Evolutionary conservation across 30 jellyfish, hydroid and myxozoan genomes (phyloP).

Genomic region (Aurelia sp.): DNA sequence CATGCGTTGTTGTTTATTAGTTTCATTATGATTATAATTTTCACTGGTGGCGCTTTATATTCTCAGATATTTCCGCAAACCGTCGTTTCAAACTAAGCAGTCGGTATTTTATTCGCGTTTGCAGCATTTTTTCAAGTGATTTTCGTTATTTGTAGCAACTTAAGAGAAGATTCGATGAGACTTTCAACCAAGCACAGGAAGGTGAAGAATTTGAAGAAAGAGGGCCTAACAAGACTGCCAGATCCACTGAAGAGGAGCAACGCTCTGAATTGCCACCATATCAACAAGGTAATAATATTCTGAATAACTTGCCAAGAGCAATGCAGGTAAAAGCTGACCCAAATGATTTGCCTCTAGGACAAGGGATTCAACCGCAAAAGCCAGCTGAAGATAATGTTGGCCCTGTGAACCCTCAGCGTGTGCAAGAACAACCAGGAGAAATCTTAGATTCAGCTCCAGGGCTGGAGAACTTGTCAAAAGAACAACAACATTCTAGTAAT

Average conservation of each 20-base stretch:
- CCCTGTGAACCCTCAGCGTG: neutral
- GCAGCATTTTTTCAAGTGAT: neutral
- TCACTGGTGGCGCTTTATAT: constrained; percentile 12
- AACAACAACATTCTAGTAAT: neutral
- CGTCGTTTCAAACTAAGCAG: neutral
- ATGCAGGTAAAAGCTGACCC: constrained; percentile 58
- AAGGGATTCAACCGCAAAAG: constrained; percentile 14
- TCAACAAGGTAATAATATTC: constrained; percentile 43
- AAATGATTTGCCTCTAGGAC: constrained; percentile 31
- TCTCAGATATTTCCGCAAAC: neutral
- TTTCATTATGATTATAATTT: constrained; percentile 2
- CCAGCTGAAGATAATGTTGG: constrained; percentile 37
- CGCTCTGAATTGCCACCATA: constrained; percentile 51
- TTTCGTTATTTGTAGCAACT: constrained; percentile 44
- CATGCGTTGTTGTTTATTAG: constrained; percentile 15
- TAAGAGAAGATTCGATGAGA: constrained; percentile 71
- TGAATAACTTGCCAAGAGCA: constrained; percentile 60
- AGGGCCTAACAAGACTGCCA: constrained; percentile 60
- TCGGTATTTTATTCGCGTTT: neutral
- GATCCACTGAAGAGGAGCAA: constrained; percentile 63
- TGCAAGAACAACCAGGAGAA: constrained; percentile 43
- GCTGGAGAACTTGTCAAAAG: constrained; percentile 18
- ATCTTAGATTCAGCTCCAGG: constrained; percentile 27
- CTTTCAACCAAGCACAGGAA: constrained; percentile 71
- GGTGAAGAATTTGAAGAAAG: constrained; percentile 70